A percentile compares a stretch with the other conserved stretches of the same genome.
Evolutionary conservation across 2,888 invertebrate genomes (phyloP).

Genomic region (Teinopalpus imperialis): DNA sequence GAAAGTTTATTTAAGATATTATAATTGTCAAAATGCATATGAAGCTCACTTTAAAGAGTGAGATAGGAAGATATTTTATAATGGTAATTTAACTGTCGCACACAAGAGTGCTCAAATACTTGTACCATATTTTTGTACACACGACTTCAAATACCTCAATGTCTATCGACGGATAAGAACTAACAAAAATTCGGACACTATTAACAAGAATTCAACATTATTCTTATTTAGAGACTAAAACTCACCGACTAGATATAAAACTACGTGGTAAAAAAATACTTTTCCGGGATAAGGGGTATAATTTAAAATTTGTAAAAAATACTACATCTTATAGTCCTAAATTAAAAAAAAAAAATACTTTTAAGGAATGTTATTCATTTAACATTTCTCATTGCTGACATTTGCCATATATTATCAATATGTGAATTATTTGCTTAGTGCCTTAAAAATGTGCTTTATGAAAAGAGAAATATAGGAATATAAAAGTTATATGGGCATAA

Average conservation of each 20-base stretch:
- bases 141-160: neutral
- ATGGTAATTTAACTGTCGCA: too few species aligned
- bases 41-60: neutral
- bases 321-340: constrained; percentile 8
- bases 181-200: constrained; percentile 2
- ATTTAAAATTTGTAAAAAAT: constrained; percentile 16
- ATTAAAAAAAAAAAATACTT: neutral
- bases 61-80: constrained; percentile 1
- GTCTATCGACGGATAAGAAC: constrained; percentile 2
- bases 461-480: too few species aligned
- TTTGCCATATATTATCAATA: too few species aligned
- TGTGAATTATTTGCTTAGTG: constrained; percentile 3
- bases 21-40: constrained; percentile 7
- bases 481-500: too few species aligned
- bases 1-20: constrained; percentile 7
- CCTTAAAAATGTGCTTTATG: too few species aligned
- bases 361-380: constrained; percentile 12
- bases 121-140: neutral
- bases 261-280: constrained; percentile 17
- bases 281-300: neutral
- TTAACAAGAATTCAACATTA: constrained; percentile 2
- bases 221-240: constrained; percentile 4
- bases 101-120: too few species aligned
- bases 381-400: too few species aligned
- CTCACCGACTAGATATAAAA: constrained; percentile 18